Evolutionary conservation across 2,888 invertebrate genomes (phyloP), one percentile per base, ranked within the genome.

Genomic region (Apamea monoglypha): DNA sequence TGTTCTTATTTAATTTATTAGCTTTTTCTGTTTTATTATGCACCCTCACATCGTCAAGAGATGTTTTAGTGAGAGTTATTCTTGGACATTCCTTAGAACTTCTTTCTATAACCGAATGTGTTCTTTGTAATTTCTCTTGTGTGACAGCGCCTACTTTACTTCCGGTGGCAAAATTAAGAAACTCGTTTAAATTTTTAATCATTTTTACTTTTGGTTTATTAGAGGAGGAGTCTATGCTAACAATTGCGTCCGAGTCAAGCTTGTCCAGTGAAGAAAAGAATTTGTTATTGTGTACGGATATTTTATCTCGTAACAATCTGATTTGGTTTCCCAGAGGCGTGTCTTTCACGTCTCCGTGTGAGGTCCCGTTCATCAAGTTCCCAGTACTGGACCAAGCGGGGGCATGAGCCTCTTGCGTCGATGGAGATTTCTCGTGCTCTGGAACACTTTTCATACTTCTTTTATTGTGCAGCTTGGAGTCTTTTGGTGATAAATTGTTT

Each of bases 151-250:
- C 77, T 61, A 91, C 85, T 93, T 98, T 98, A 92, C 97, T 98
- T 2, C 97, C 96, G 4, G 98, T 97, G 1, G 98, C 98, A 91
- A 98, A 98, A 91, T 98, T 98, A 0, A 98, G 96, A 93, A 99
- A 98, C 95, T 99, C 98, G 91, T 98, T 98, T 61, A 99, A 96
- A 94, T 98, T 98, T 94, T 98, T 98, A 5, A 99, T 98, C 96
- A 95, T 95, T 92, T 92, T 97, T 87, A 95, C 95, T 95, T 93
- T 94, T 56, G 95, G 95, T 91, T 93, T 95, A 83, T 90, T 95
- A 87, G 81, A 91, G 77, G 82, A 91, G 78, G 90, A 93, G 89
- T 94, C 97, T 90, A 92, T 93, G 92, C 83, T 94, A 88, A 86
- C 92, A 88, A 86, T 92, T 29, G 93, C 85, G 72, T 91, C 92